Conservation (phyloP, 2,113 vertebrate species). For the Scartelaos histophorus region DNA sequence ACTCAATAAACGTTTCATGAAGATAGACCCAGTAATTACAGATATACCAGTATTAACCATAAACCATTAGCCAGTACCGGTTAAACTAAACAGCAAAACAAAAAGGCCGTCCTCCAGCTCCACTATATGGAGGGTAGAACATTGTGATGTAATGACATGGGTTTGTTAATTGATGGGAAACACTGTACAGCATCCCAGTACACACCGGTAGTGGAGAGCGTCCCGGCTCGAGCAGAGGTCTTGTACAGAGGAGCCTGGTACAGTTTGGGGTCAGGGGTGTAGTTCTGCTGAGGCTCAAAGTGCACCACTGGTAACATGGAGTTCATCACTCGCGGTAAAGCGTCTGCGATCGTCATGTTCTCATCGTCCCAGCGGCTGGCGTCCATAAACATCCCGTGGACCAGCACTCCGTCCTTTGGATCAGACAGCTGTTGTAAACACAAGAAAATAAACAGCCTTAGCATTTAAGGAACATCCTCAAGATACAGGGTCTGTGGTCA, state of each 20-base stretch:
- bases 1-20: too few relatives aligned
- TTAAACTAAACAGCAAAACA: too few relatives aligned
- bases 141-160: too few relatives aligned
- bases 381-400: slow-evolving; percentile 85
- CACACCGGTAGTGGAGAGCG: slow-evolving; percentile 80
- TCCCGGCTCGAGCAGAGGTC: slow-evolving; percentile 80
- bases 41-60: too few relatives aligned
- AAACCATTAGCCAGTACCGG: too few relatives aligned
- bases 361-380: slow-evolving; percentile 78
- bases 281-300: slow-evolving; percentile 81
- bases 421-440: slow-evolving; percentile 68
- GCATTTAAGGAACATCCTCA: background rate
- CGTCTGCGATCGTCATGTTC: slow-evolving; percentile 78
- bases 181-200: background rate
- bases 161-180: background rate
- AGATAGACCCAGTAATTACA: too few relatives aligned
- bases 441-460: background rate
- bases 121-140: too few relatives aligned
- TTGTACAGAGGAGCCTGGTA: slow-evolving; percentile 83
- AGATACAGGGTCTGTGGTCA: background rate
- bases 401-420: slow-evolving; percentile 76
- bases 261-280: slow-evolving; percentile 56
- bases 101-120: too few relatives aligned
- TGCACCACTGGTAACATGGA: slow-evolving; percentile 77
- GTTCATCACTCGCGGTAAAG: slow-evolving; percentile 77